phyloP scores from a whole-genome alignment of 1,140 invertebrate genomes.

The Dendroctonus valens region DNA sequence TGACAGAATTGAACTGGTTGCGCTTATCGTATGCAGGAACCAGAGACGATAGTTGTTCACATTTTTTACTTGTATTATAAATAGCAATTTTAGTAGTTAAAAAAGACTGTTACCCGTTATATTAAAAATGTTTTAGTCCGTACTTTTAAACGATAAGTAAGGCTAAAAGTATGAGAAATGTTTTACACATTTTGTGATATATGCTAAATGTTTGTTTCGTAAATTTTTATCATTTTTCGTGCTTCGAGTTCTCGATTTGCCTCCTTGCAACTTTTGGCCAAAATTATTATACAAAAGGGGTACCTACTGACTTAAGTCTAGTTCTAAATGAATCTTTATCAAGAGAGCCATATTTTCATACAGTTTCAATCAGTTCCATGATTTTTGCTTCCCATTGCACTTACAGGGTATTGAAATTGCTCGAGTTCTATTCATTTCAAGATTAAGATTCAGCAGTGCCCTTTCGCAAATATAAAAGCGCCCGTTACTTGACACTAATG shows the following conservation, averaged over 20 bases:
- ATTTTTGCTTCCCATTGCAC: neutral
- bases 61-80: constrained; percentile 15
- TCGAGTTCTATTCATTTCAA: neutral
- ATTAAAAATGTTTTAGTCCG: constrained; percentile 44
- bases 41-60: neutral
- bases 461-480: neutral
- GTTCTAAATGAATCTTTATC: too few species aligned
- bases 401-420: neutral
- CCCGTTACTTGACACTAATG: too few species aligned
- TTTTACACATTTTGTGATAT: constrained; percentile 49
- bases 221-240: constrained; percentile 4
- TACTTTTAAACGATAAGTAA: constrained; percentile 38
- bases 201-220: constrained; percentile 6
- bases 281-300: too few species aligned
- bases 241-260: neutral
- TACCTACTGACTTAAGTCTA: too few species aligned
- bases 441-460: neutral
- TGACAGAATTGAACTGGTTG: too few species aligned
- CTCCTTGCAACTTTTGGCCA: too few species aligned
- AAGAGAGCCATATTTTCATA: too few species aligned
- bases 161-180: constrained; percentile 37
- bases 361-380: too few species aligned
- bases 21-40: too few species aligned
- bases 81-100: constrained; percentile 47
- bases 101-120: constrained; percentile 53